phyloP scores from a whole-genome alignment of 2,113 vertebrate species.

The Takifugu bimaculatus region DNA sequence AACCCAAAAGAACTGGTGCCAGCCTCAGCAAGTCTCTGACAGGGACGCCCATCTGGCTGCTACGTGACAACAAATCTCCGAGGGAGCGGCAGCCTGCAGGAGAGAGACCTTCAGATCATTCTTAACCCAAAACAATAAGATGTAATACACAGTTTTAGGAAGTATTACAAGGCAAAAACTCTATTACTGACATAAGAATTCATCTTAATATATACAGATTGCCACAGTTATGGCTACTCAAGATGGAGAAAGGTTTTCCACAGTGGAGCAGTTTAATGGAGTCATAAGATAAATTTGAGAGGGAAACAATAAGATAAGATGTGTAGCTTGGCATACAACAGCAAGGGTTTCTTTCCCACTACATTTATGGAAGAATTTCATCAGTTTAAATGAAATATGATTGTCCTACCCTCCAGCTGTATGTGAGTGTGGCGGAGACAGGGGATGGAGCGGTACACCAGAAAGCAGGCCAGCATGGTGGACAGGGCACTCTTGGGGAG shows the following conservation, averaged over 20 bases:
- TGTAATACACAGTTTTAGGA: background rate
- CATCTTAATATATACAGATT: background rate
- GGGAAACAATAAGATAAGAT: background rate
- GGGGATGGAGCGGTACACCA: conserved; percentile 88
- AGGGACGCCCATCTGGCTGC: conserved; percentile 80
- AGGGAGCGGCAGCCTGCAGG: conserved; percentile 80
- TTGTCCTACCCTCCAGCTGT: conserved; percentile 80
- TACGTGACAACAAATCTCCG: conserved; percentile 82
- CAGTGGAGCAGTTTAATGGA: background rate
- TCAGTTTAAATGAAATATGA: background rate
- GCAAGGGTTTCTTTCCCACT: background rate
- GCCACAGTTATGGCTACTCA: background rate
- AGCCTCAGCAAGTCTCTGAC: conserved; percentile 85
- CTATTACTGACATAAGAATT: background rate
- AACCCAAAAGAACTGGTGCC: conserved; percentile 78
- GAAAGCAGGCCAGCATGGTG: conserved; percentile 85
- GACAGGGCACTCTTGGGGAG: conserved; percentile 66
- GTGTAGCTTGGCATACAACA: background rate
- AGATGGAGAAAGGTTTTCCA: background rate
- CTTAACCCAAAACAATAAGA: too few relatives aligned
- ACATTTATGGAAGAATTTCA: background rate
- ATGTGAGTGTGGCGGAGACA: conserved; percentile 73
- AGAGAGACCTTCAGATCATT: too few relatives aligned
- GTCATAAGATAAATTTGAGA: background rate
- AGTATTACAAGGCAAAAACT: background rate